These are phyloP conservation scores for Liolophura sinensis DNA, from an alignment of 1,140 invertebrate genomes.

Conservation along the genomic window DNA sequence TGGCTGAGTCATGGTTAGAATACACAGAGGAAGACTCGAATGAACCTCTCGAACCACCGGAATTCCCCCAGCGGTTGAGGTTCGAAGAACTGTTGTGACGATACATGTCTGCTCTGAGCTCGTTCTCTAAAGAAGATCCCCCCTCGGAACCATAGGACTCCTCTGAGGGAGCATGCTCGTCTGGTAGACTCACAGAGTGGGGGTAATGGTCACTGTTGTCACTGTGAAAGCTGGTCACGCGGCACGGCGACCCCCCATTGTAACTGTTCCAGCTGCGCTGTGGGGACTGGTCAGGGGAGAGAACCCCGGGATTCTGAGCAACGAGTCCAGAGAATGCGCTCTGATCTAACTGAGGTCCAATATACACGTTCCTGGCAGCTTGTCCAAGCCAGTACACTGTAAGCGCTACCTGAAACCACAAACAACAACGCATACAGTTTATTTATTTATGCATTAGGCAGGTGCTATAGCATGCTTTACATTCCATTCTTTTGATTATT, in stretches of 20 bases:
- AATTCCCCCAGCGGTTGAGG: slow-evolving; percentile 3
- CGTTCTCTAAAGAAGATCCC: too few species aligned
- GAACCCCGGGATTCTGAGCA: not conserved
- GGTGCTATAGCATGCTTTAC: too few species aligned
- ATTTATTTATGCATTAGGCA: too few species aligned
- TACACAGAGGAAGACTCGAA: not conserved
- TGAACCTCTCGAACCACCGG: not conserved
- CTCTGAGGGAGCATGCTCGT: too few species aligned
- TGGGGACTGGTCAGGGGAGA: too few species aligned
- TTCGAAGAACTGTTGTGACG: slow-evolving; percentile 1
- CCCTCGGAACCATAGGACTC: too few species aligned
- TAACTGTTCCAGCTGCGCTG: too few species aligned
- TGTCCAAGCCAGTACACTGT: slow-evolving; percentile 51
- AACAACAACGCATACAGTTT: not conserved
- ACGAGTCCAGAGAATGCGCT: slow-evolving; percentile 49
- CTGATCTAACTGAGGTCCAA: slow-evolving; percentile 47
- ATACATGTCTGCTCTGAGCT: not conserved
- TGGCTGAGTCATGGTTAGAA: slow-evolving; percentile 20
- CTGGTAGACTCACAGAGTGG: too few species aligned
- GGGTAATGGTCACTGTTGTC: too few species aligned
- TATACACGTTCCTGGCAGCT: slow-evolving; percentile 21
- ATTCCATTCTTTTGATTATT: too few species aligned
- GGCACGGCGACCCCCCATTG: too few species aligned
- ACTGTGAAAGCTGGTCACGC: too few species aligned
- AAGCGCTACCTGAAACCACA: slow-evolving; percentile 47